Conservation (phyloP, 2,888 invertebrate species). For the Caenorhabditis auriculariae region DNA sequence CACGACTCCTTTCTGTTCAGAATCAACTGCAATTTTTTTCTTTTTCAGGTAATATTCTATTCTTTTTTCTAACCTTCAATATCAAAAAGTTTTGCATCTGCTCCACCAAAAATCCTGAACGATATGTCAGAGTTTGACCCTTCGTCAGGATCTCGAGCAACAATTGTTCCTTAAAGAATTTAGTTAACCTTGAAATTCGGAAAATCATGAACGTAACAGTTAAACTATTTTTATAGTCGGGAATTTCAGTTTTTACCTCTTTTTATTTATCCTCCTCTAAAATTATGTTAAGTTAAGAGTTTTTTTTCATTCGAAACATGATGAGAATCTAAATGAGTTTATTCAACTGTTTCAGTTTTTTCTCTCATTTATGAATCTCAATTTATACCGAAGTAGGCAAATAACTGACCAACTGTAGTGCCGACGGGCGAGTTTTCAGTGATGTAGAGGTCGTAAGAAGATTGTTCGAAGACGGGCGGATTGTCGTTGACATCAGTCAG, state of each 20-base stretch:
- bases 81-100: constrained; percentile 69
- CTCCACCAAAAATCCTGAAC: constrained; percentile 90
- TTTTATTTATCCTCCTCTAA: neutral
- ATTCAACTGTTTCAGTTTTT: too few relatives aligned
- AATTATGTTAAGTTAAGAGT: too few relatives aligned
- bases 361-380: too few relatives aligned
- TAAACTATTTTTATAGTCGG: neutral
- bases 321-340: too few relatives aligned
- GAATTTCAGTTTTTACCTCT: neutral
- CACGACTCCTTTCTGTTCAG: constrained; percentile 54
- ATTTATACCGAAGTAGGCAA: too few relatives aligned
- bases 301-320: too few relatives aligned
- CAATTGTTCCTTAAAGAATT: constrained; percentile 72
- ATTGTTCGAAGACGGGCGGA: constrained; percentile 72
- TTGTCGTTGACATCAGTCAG: constrained; percentile 77
- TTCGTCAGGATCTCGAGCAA: constrained; percentile 88
- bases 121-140: constrained; percentile 77
- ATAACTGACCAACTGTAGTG: constrained; percentile 75
- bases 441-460: constrained; percentile 83
- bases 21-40: constrained; percentile 70
- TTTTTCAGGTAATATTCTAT: neutral
- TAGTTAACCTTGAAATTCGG: neutral
- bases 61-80: constrained; percentile 34
- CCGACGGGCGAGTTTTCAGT: constrained; percentile 95
- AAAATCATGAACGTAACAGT: neutral